These are phyloP conservation scores for Marmota flaviventris DNA, from an alignment of 2,113 vertebrate genomes.

Conservation along the genomic window DNA sequence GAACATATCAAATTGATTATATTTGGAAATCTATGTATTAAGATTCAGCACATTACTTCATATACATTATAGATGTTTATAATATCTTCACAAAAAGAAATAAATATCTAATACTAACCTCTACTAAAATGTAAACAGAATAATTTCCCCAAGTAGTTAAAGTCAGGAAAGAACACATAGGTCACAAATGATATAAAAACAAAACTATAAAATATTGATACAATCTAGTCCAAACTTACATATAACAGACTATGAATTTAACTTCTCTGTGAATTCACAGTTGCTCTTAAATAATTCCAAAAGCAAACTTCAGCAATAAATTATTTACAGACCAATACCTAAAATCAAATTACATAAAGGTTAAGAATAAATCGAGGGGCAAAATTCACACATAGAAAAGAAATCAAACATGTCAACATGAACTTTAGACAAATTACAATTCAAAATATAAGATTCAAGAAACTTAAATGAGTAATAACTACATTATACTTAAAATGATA, in stretches of 20 bases:
- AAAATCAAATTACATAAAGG: background rate
- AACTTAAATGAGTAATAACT: background rate
- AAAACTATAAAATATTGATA: background rate
- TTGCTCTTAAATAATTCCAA: background rate
- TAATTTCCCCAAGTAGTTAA: background rate
- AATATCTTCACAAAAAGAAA: background rate
- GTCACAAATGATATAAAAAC: background rate
- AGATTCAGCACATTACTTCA: background rate
- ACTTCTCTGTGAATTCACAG: background rate
- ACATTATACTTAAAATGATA: background rate
- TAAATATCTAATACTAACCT: background rate
- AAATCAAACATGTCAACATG: background rate
- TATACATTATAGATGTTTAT: background rate
- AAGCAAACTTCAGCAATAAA: background rate
- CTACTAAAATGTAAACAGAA: background rate
- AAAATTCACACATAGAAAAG: background rate
- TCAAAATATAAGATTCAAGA: background rate
- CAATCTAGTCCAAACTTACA: background rate
- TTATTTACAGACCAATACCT: background rate
- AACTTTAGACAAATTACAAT: background rate
- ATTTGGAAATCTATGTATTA: background rate
- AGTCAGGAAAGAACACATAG: background rate
- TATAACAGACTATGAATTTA: background rate
- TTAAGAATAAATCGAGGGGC: background rate
- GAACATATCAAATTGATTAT: background rate